Base-by-base conservation (phyloP, 2,113 vertebrate genomes). In the Anolis carolinensis region DNA sequence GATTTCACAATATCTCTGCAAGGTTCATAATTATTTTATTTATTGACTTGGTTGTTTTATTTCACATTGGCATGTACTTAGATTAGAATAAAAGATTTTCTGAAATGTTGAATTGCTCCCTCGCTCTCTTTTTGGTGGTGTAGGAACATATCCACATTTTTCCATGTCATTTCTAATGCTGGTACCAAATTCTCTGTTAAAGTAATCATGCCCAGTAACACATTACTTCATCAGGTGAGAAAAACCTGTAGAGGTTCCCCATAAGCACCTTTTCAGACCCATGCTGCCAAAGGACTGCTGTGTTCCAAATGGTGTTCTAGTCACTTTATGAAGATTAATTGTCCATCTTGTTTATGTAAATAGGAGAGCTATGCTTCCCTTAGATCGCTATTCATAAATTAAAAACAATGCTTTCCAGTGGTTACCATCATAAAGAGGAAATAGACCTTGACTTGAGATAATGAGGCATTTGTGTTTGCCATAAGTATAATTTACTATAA, bases 371-470 rank as follows among this genome's bases (percentile, higher is more conserved):
- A 85, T 89, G 91, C 89, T 90, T 93, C 75, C 74, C 1, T 23
- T 74, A 87, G 89, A 90, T 86, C 92, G 88, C 86, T 85, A 89
- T 89, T 89, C 89, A 79, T 93, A 94, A 95, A 95, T 96, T 93
- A 93, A 92, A 92, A 89, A 50, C 93, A 92, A 89, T 34, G 71
- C 78, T 93, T 91, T 90, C 86, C 44, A 89, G 82, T 86, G 88
- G 92, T 92, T 92, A 85, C 62, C 2, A 11, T 92, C 74, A 13
- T 89, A 89, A 92, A 88, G 84, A 85, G 89, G 92, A 95, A 96
- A 93, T 78, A 93, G 94, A 91, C 85, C 95, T 92, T 96, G 94
- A 95, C 95, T 90, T 48, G 89, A 81, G 50, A 87, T 94, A 95
- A 96, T 93, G 95, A 96, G 94, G 90, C 94, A 91, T 92, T 88